Conservation (phyloP, 2,888 invertebrate genomes). For the Nebria salina region DNA sequence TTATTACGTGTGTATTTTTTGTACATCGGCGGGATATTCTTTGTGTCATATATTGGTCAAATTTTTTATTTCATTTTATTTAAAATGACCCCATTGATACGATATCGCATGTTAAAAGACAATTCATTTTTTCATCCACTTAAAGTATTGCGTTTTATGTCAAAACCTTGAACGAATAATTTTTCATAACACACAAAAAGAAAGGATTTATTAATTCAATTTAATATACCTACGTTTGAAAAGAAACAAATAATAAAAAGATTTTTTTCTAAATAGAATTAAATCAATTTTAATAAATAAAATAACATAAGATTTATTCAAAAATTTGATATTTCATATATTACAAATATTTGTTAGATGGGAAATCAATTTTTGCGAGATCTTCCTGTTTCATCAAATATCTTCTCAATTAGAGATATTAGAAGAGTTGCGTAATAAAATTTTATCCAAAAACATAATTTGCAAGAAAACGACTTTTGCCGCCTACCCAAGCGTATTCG, state of each 20-base stretch:
- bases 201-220: background rate
- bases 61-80: background rate
- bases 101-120: background rate
- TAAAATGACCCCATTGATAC: background rate
- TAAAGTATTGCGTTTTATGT: slow-evolving; percentile 1
- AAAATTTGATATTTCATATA: background rate
- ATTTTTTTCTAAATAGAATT: background rate
- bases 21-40: too few relatives aligned
- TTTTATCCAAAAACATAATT: too few relatives aligned
- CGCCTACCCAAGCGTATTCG: too few relatives aligned
- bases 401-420: too few relatives aligned
- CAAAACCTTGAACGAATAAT: background rate
- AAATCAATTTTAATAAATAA: background rate
- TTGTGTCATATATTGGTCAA: too few relatives aligned
- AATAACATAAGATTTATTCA: background rate
- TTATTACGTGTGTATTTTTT: too few relatives aligned
- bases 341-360: too few relatives aligned
- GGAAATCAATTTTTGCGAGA: too few relatives aligned
- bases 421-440: too few relatives aligned
- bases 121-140: background rate
- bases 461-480: too few relatives aligned
- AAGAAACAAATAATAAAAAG: background rate
- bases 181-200: background rate
- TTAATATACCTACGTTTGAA: background rate
- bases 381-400: too few relatives aligned